Evolutionary conservation across 2,113 vertebrate species (phyloP).

Genomic region (Lasiurus borealis): DNA sequence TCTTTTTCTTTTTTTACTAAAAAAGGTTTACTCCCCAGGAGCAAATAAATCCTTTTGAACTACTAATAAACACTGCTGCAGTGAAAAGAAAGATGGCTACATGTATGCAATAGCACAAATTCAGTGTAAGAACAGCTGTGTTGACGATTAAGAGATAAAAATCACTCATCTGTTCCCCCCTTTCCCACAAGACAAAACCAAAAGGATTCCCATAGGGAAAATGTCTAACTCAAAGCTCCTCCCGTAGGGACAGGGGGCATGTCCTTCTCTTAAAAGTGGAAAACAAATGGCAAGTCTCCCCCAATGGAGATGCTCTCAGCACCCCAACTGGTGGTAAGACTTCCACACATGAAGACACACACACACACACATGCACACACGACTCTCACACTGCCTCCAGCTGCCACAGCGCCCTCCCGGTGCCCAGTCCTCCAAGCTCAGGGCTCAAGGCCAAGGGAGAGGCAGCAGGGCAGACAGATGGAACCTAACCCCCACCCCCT

Average conservation of each 20-base stretch:
- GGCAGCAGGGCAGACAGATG: background rate
- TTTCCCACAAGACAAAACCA: constrained; percentile 66
- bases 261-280: constrained; percentile 59
- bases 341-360: constrained; percentile 31
- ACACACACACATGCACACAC: background rate
- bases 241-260: constrained; percentile 62
- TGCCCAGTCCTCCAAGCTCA: background rate
- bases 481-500: background rate
- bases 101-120: constrained; percentile 75
- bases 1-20: constrained; percentile 60
- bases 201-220: constrained; percentile 84
- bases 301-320: constrained; percentile 59
- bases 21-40: constrained; percentile 77
- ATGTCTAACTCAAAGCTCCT: constrained; percentile 77
- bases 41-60: constrained; percentile 77
- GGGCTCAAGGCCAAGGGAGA: constrained; percentile 18
- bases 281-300: constrained; percentile 54
- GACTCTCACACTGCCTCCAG: background rate
- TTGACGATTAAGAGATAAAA: constrained; percentile 24
- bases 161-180: constrained; percentile 44
- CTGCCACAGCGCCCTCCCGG: background rate
- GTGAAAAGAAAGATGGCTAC: constrained; percentile 78
- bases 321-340: constrained; percentile 50
- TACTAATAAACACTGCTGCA: constrained; percentile 71
- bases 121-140: constrained; percentile 60